Conservation (phyloP, 2,113 vertebrate species). For the Burhinus oedicnemus region DNA sequence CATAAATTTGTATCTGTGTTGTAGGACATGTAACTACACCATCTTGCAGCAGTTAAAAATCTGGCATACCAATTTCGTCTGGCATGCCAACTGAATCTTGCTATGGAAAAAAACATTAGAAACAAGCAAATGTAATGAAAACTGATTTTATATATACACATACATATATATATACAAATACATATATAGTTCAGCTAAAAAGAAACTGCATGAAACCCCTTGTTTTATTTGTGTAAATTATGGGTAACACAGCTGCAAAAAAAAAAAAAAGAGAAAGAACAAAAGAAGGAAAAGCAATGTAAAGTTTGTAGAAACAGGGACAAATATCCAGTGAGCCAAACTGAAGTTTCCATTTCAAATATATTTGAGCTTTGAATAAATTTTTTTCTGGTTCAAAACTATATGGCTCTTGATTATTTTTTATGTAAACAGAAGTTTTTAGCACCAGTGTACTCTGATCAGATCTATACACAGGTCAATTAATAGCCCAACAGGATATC, state of each 20-base stretch:
- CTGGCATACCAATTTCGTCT: neutral
- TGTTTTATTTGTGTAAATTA: neutral
- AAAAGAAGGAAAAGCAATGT: neutral
- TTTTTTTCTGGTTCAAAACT: neutral
- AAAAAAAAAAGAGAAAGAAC: neutral
- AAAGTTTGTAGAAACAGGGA: neutral
- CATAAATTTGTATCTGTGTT: neutral
- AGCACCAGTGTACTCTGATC: neutral
- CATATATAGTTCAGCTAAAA: neutral
- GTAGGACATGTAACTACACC: neutral
- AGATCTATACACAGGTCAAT: neutral
- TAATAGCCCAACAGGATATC: neutral
- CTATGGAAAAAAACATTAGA: neutral
- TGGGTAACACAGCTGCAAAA: neutral
- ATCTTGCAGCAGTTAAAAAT: neutral
- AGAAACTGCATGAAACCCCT: neutral
- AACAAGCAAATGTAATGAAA: neutral
- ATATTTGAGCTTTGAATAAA: neutral
- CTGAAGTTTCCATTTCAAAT: neutral
- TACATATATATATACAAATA: neutral
- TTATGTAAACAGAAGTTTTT: neutral
- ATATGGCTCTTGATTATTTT: neutral
- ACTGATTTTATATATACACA: neutral
- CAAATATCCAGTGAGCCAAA: neutral
- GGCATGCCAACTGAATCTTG: neutral